Evolutionary conservation across 2,888 invertebrate species (phyloP).

Genomic region (Icerya purchasi): DNA sequence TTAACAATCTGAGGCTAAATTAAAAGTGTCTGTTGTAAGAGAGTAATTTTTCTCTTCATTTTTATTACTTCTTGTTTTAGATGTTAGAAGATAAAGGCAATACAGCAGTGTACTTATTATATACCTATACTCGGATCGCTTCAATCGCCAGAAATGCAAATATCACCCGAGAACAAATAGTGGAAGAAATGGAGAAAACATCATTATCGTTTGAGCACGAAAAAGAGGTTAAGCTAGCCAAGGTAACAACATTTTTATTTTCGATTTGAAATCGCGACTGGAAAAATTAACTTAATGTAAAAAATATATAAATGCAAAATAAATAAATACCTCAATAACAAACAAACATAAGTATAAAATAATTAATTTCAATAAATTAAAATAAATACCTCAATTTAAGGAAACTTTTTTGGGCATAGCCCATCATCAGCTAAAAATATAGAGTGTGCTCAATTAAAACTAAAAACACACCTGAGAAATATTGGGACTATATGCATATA

Average conservation of each 20-base stretch:
- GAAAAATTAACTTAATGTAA: background rate
- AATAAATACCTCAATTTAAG: too few relatives aligned
- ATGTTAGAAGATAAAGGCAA: constrained; percentile 99
- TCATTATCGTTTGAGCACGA: constrained; percentile 57
- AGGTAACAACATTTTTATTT: constrained; percentile 28
- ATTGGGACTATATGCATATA: too few relatives aligned
- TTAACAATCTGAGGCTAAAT: too few relatives aligned
- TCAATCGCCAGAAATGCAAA: constrained; percentile 68
- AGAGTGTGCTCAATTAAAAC: too few relatives aligned
- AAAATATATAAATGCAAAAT: constrained; percentile 1
- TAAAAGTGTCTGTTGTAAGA: too few relatives aligned
- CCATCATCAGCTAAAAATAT: too few relatives aligned
- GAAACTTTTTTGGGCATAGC: too few relatives aligned
- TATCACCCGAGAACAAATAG: constrained; percentile 37
- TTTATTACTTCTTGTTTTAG: constrained; percentile 22
- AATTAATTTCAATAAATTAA: too few relatives aligned
- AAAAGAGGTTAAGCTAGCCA: constrained; percentile 85
- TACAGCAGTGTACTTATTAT: constrained; percentile 90
- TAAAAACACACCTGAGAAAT: too few relatives aligned
- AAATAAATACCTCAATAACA: too few relatives aligned
- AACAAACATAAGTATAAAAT: too few relatives aligned
- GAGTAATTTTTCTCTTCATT: background rate
- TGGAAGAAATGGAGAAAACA: constrained; percentile 35
- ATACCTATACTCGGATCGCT: constrained; percentile 81
- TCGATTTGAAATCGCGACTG: background rate